Percentiles rank a stretch among this genome's conserved stretches.
Conservation (phyloP, 2,888 invertebrate genomes). For the Luffia ferchaultella region DNA sequence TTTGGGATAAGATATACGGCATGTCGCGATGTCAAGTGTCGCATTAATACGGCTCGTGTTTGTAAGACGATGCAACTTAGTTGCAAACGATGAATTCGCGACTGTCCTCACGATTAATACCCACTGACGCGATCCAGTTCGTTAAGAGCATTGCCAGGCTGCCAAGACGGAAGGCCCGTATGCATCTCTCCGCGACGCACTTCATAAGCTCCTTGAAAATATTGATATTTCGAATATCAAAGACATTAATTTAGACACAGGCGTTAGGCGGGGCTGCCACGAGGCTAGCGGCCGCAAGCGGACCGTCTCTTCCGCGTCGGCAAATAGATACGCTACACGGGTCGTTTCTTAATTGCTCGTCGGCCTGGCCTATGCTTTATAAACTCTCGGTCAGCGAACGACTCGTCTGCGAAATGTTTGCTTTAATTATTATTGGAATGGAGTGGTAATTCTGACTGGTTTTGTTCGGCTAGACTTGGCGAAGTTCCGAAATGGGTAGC, state of each 20-base stretch:
- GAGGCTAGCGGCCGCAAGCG: conserved; percentile 47
- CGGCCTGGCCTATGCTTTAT: conserved; percentile 59
- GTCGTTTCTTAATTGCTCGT: conserved; percentile 64
- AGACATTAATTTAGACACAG: conserved; percentile 57
- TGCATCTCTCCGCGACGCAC: conserved; percentile 33
- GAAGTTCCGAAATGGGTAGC: conserved; percentile 65
- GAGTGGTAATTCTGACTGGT: conserved; percentile 63
- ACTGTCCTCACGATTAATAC: too few species aligned
- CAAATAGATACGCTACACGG: conserved; percentile 48
- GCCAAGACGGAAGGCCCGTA: conserved; percentile 52
- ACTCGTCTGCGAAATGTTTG: conserved; percentile 61
- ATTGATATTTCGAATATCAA: conserved; percentile 62
- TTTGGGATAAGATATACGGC: too few species aligned
- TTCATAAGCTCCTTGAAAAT: conserved; percentile 56
- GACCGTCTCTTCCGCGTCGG: conserved; percentile 60
- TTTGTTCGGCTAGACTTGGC: conserved; percentile 68
- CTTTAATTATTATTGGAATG: conserved; percentile 68
- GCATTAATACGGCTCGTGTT: too few species aligned
- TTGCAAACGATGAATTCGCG: too few species aligned
- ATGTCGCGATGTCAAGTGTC: too few species aligned
- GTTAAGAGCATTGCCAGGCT: too few species aligned
- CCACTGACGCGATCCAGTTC: neutral
- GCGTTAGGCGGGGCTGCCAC: conserved; percentile 34
- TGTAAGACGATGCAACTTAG: too few species aligned
- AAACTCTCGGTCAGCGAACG: conserved; percentile 57